Base-by-base conservation (phyloP, 2,888 invertebrate genomes). In the Morpho deidamia region DNA sequence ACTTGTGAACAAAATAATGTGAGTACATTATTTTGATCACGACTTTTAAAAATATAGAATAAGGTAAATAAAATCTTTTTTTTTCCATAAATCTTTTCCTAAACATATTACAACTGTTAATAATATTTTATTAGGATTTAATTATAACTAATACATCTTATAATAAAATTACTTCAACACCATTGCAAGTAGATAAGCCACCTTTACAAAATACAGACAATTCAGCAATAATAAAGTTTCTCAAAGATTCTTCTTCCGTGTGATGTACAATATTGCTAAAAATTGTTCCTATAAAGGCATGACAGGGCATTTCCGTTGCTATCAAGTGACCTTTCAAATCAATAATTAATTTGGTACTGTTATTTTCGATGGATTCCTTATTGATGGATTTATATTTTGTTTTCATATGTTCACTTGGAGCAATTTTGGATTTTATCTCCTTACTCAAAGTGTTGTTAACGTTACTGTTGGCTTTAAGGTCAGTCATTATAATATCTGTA, bases 1-100 rank as follows among this genome's bases (percentile, higher is more conserved):
- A 72, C 77, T 89, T 89, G 88, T 89, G 89, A 76, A 71, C 85
- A 76, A 79, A 72, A 89, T 88, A 62, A 78, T 82, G 81, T 68
- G 41, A 55, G 44, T 37, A 69, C 77, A 79, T 72, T 81, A 88
- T 87, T 86, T 81, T 80, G 81, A 78, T 74, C 88, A 88, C 88
- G 88, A 89, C 74, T 72, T 66, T 41, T 23, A 23, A 23, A 23
- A 23, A 23, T 23, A 55, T 59, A 63, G 47, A 58, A 60, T 64
- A 58, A 60, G 59, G 39, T 60, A 58, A 51, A 52, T 66, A 76
- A 76, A 74, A 75, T 71, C 70, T 71, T 73, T 71, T 65, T 60
- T 59, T 61, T 62, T 56, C 37, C 58, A 50, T 59, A 44, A 45
- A 59, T 41, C 63, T 67, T 69, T 42, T n/a, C n/a, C n/a, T n/a